phyloP scores from a whole-genome alignment of 2,113 vertebrate genomes.

The Noturus placidus region DNA sequence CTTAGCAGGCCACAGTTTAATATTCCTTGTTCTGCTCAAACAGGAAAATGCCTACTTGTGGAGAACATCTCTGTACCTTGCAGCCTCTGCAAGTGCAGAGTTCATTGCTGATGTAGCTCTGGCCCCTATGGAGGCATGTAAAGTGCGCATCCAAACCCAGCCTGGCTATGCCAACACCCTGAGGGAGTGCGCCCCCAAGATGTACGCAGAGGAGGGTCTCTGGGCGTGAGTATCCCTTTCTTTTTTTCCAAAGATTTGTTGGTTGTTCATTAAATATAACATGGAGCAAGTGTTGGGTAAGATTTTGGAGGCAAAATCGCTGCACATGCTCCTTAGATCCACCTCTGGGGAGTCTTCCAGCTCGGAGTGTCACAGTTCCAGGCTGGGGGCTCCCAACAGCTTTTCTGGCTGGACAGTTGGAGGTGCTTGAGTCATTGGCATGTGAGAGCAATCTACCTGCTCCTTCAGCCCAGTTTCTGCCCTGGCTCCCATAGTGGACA shows the following conservation, averaged over 20 bases:
- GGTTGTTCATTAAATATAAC: background rate
- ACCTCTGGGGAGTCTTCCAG: slow-evolving; percentile 80
- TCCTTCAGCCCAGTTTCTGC: slow-evolving; percentile 64
- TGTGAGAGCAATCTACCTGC: slow-evolving; percentile 85
- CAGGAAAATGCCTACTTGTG: slow-evolving; percentile 92
- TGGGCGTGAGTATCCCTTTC: slow-evolving; percentile 85
- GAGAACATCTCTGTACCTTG: slow-evolving; percentile 95
- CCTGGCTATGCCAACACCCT: slow-evolving; percentile 96
- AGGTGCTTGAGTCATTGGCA: slow-evolving; percentile 92
- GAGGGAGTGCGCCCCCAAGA: slow-evolving; percentile 90
- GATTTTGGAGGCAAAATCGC: background rate
- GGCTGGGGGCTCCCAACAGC: slow-evolving; percentile 75
- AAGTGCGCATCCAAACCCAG: slow-evolving; percentile 97
- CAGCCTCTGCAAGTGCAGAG: slow-evolving; percentile 97
- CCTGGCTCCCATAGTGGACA: slow-evolving; percentile 48
- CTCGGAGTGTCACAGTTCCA: slow-evolving; percentile 74
- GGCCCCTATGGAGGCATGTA: slow-evolving; percentile 98
- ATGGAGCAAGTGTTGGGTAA: background rate
- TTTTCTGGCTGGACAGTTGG: slow-evolving; percentile 81
- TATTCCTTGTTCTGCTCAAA: background rate
- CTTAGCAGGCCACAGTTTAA: background rate
- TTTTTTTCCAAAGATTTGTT: background rate
- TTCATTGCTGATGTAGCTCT: slow-evolving; percentile 98
- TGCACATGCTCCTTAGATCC: slow-evolving; percentile 86
- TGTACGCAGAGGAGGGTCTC: slow-evolving; percentile 92